Base-by-base conservation (phyloP, 2,797 vertebrate species). In the Acanthornis magna region DNA sequence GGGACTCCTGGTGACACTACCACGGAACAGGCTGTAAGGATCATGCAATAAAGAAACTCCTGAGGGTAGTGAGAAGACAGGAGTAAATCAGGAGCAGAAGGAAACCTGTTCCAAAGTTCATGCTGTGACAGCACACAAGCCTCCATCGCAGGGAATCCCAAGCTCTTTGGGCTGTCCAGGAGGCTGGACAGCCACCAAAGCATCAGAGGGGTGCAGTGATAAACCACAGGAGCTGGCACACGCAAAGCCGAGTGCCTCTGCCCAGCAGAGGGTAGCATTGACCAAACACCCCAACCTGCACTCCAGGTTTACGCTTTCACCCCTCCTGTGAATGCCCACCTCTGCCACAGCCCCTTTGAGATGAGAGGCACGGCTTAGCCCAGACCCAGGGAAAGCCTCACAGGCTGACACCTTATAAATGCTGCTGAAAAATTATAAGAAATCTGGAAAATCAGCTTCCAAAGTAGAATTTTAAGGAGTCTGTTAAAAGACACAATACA, bases 231-330 rank as follows among this genome's bases (percentile, higher is more conserved):
- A 48, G 65, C 36, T 38, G 91, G 80, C 75, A 90, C 51, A 48
- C 0, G 1, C 43, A 30, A 26, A 68, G 45, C 66, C 4, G 4
- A 51, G 22, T 3, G 68, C 68, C 77, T 89, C 38, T 70, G 87
- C 92, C 95, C 96, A 94, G 94, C 79, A 97, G 96, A 95, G 89
- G 91, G 95, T 89, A 96, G 91, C 93, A 93, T 93, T 77, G 79
- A 47, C 77, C 89, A 40, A 57, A 63, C 85, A 70, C 91, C 96
- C 71, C 84, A 23, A 27, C 11, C 26, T 51, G 45, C 4, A 11
- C 30, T 42, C 57, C 78, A 32, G 34, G 13, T 25, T 75, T 6
- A 36, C 54, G 29, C 34, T 63, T 89, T 54, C 25, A 29, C 2
- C 1, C 20, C 8, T n/a, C 7, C 21, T 30, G 10, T 1, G 9